phyloP scores from a whole-genome alignment of 2,888 invertebrate genomes.

The Abrostola tripartita region DNA sequence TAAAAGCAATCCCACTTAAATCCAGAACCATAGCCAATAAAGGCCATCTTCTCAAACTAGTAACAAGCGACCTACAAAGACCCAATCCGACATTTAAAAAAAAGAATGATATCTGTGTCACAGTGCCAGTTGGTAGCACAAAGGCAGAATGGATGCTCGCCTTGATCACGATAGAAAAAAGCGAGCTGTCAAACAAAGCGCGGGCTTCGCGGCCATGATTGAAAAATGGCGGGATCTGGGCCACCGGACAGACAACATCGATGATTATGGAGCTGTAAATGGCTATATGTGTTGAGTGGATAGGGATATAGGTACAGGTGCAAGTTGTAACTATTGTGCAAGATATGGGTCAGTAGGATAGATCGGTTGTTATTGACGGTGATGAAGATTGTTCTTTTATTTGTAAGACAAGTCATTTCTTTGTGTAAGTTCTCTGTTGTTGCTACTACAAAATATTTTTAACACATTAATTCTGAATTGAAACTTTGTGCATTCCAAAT shows the following conservation, averaged over 20 bases:
- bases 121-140: slow-evolving; percentile 35
- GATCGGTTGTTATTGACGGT: neutral
- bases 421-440: too few species aligned
- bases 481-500: too few species aligned
- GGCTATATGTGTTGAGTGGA: slow-evolving; percentile 31
- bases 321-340: neutral
- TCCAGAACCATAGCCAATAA: slow-evolving; percentile 5
- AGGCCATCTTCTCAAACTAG: slow-evolving; percentile 23
- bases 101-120: slow-evolving; percentile 48
- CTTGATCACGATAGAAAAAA: slow-evolving; percentile 54
- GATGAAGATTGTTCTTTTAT: too few species aligned
- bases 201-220: slow-evolving; percentile 45
- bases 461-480: too few species aligned
- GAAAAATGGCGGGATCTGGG: slow-evolving; percentile 56
- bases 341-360: slow-evolving; percentile 12
- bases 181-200: slow-evolving; percentile 56
- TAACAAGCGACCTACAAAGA: slow-evolving; percentile 36
- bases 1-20: neutral
- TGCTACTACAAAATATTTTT: too few species aligned
- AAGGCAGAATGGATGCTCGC: slow-evolving; percentile 52
- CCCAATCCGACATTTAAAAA: slow-evolving; percentile 36
- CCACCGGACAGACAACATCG: slow-evolving; percentile 34
- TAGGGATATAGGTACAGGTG: slow-evolving; percentile 24
- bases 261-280: neutral
- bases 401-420: too few species aligned